phyloP scores from a whole-genome alignment of 2,888 invertebrate genomes.

The Blastobasis adustella region DNA sequence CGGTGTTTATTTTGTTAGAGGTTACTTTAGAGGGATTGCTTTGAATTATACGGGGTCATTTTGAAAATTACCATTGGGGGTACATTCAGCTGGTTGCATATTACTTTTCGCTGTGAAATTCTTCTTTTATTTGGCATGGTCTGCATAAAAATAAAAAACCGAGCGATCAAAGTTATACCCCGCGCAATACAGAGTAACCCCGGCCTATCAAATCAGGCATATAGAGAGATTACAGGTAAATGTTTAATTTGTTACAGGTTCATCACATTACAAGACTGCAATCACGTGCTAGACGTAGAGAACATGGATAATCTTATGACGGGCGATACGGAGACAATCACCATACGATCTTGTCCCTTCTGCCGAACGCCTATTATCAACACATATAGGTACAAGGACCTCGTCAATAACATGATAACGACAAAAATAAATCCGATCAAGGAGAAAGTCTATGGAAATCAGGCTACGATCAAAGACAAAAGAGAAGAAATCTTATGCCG shows the following conservation, averaged over 20 bases:
- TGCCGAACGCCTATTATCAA: constrained; percentile 76
- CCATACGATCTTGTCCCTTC: constrained; percentile 67
- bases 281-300: constrained; percentile 61
- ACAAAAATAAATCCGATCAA: constrained; percentile 60
- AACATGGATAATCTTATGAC: constrained; percentile 58
- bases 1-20: no score
- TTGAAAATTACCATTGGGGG: no score
- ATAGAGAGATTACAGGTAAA: neutral
- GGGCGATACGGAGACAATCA: constrained; percentile 34
- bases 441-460: constrained; percentile 45
- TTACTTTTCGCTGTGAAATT: no score
- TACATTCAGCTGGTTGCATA: no score
- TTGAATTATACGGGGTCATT: no score
- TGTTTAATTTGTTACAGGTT: constrained; percentile 43
- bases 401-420: constrained; percentile 51
- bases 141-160: no score
- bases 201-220: no score
- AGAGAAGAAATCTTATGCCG: constrained; percentile 17
- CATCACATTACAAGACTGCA: constrained; percentile 68
- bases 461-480: constrained; percentile 26
- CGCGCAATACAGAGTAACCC: no score
- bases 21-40: no score
- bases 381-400: constrained; percentile 72
- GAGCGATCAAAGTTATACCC: no score
- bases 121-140: no score